Percentiles rank a stretch among this genome's conserved stretches.
Evolutionary conservation across 1,140 invertebrate genomes (phyloP).

Genomic region (Liolophura sinensis): DNA sequence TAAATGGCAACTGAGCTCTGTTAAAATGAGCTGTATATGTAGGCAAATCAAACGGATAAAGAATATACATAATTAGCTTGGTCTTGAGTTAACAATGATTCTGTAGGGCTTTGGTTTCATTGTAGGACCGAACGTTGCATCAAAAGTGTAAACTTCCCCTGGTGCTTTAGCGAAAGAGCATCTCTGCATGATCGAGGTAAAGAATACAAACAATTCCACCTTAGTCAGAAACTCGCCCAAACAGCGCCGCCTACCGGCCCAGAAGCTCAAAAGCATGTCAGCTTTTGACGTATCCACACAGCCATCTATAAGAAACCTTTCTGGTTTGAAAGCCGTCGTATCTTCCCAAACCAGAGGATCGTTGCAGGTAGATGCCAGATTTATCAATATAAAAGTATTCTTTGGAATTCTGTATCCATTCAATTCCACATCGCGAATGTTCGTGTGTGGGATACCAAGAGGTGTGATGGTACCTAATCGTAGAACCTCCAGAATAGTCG

Average conservation of each 20-base stretch:
- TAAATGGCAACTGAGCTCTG: too few relatives aligned
- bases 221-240: slow-evolving; percentile 31
- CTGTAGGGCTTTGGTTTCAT: slow-evolving; percentile 11
- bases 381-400: slow-evolving; percentile 46
- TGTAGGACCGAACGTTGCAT: slow-evolving; percentile 1
- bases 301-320: slow-evolving; percentile 73
- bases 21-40: too few relatives aligned
- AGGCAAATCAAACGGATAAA: too few relatives aligned
- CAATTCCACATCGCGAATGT: slow-evolving; percentile 32
- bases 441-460: slow-evolving; percentile 31
- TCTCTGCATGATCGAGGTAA: slow-evolving; percentile 23
- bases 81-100: slow-evolving; percentile 5
- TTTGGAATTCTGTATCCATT: slow-evolving; percentile 49
- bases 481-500: slow-evolving; percentile 39
- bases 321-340: slow-evolving; percentile 72
- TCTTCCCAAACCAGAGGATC: slow-evolving; percentile 66
- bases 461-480: slow-evolving; percentile 56
- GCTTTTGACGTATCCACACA: slow-evolving; percentile 46
- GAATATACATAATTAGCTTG: too few relatives aligned
- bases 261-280: slow-evolving; percentile 17
- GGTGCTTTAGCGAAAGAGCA: slow-evolving; percentile 19
- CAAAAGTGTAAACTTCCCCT: slow-evolving; percentile 7
- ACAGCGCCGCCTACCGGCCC: slow-evolving; percentile 26
- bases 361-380: slow-evolving; percentile 39
- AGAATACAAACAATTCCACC: slow-evolving; percentile 31